Evolutionary conservation across 2,888 invertebrate genomes (phyloP).

Genomic region (Cataglyphis livida): DNA sequence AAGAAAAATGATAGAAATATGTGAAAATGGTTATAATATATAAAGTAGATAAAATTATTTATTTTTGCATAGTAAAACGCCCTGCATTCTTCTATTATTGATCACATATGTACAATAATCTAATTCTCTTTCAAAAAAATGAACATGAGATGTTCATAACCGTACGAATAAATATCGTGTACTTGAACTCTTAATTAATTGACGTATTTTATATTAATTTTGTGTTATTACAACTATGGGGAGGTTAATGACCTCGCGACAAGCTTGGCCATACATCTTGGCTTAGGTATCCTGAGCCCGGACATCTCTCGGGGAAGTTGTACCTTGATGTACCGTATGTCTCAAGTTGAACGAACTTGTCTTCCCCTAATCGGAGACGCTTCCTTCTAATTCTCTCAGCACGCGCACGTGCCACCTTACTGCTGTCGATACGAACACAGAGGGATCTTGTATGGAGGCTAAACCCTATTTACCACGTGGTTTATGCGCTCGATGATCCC

Average conservation of each 20-base stretch:
- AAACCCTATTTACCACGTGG: constrained; percentile 63
- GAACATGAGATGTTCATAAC: neutral
- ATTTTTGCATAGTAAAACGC: neutral
- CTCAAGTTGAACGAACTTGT: constrained; percentile 76
- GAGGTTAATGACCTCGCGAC: neutral
- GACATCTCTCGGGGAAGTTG: neutral
- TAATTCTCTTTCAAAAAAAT: too few relatives aligned
- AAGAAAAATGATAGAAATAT: too few relatives aligned
- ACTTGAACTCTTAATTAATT: neutral
- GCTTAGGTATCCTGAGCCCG: neutral
- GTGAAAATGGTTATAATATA: too few relatives aligned
- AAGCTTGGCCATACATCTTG: neutral
- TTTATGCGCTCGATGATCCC: constrained; percentile 61
- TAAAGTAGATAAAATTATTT: too few relatives aligned
- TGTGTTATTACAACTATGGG: neutral
- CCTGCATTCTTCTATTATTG: neutral
- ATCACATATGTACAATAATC: neutral
- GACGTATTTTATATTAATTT: neutral
- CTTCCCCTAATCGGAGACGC: constrained; percentile 23
- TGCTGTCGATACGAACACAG: constrained; percentile 51
- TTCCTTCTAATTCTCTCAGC: constrained; percentile 61
- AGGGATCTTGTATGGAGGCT: constrained; percentile 42
- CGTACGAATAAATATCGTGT: neutral
- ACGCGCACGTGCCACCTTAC: constrained; percentile 58
- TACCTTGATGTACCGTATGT: neutral